Base-by-base conservation (phyloP, 2,113 vertebrate species). In the Chloebia gouldiae region DNA sequence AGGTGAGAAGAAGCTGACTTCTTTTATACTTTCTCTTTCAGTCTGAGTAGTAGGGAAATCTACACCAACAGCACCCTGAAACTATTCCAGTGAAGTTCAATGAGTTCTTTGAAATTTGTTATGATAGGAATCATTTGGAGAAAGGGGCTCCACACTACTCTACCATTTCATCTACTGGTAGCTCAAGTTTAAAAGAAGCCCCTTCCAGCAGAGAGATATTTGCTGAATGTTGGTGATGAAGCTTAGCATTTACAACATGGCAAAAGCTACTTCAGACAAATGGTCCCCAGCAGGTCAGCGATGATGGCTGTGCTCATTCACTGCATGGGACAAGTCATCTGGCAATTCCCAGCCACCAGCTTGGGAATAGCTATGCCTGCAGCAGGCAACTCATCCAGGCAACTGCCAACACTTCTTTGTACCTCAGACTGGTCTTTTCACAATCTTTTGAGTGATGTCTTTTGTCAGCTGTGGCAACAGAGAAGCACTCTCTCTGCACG, bases 281-380 rank as follows among this genome's bases (percentile, higher is more conserved):
- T 5, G 23, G 28, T 64, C 10, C 45, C 25, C 33, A 59, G 39
- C 0, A 49, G 27, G 31, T 30, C 40, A 73, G 40, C 0, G 0
- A 56, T 7, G 23, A 42, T 10, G 21, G 12, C 40, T 16, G 27
- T 12, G 21, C 2, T 60, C 12, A 10, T 35, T 47, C 18, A 37
- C 40, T 31, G 28, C 11, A 15, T 7, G 11, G 20, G 10, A 47
- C 28, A 81, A 37, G 15, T 14, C 23, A 76, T 16, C 15, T 39
- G 40, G 18, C 30, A 56, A 10, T 51, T 47, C 18, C 15, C 23
- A 84, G 14, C 3, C 35, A 68, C 22, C 12, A 81, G 25, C 23
- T 19, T 63, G 33, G 63, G 25, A 68, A 42, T 19, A 54, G 11
- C 49, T 63, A 11, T 19, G 49, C 44, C 44, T 77, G 59, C 23